phyloP scores from a whole-genome alignment of 2,797 vertebrate species.

The Pagetopsis macropterus region DNA sequence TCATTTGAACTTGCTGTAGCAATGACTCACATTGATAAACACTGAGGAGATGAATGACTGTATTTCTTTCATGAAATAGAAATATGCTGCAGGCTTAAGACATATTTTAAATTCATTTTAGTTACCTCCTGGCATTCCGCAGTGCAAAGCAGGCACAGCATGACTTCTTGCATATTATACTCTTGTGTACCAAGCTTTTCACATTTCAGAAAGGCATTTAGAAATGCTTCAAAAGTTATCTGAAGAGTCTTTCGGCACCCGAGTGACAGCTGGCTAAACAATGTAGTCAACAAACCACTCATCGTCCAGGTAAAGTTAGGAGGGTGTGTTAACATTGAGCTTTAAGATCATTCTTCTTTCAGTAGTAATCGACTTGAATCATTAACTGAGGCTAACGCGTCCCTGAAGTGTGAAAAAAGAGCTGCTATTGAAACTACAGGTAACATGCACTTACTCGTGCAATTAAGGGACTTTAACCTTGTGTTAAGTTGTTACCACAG shows the following conservation, averaged over 20 bases:
- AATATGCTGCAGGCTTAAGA: slow-evolving; percentile 44
- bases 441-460: slow-evolving; percentile 3
- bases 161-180: neutral
- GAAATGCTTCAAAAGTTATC: slow-evolving; percentile 3
- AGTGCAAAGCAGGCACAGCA: slow-evolving; percentile 26
- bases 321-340: slow-evolving; percentile 6
- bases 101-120: slow-evolving; percentile 46
- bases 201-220: slow-evolving; percentile 16
- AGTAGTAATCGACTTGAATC: slow-evolving; percentile 14
- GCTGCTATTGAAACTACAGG: slow-evolving; percentile 3
- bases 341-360: slow-evolving; percentile 19
- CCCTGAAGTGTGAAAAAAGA: slow-evolving; percentile 7
- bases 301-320: neutral
- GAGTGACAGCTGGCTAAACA: neutral
- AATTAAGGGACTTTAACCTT: slow-evolving; percentile 23
- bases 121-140: slow-evolving; percentile 22
- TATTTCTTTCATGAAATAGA: slow-evolving; percentile 43
- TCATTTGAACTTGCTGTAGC: slow-evolving; percentile 42
- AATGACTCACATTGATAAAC: slow-evolving; percentile 44
- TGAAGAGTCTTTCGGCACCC: slow-evolving; percentile 2
- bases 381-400: neutral
- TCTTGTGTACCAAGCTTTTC: slow-evolving; percentile 6
- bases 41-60: slow-evolving; percentile 48
- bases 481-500: slow-evolving; percentile 5
- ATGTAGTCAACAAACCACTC: slow-evolving; percentile 22